These are phyloP conservation scores for Mastigias papua DNA, from an alignment of 30 jellyfish, hydroid and myxozoan species.

Conservation along the genomic window DNA sequence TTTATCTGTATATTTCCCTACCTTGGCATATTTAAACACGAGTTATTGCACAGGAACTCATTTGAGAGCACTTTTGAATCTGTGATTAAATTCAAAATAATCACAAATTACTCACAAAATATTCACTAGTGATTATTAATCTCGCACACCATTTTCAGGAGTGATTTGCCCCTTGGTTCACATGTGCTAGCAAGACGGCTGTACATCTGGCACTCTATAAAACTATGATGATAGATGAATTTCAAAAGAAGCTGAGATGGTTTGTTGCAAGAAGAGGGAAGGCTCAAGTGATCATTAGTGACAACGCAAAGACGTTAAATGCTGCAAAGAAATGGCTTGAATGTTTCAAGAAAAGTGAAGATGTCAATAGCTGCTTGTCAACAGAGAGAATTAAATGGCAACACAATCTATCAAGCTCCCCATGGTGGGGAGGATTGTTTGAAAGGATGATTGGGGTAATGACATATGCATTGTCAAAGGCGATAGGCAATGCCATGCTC, in stretches of 20 bases:
- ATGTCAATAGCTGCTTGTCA: constrained; percentile 31
- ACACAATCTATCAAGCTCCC: constrained; percentile 76
- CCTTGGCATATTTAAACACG: too few relatives aligned
- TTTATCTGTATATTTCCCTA: too few relatives aligned
- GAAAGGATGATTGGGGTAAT: constrained; percentile 60
- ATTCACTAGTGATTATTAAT: too few relatives aligned
- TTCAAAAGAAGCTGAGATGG: constrained; percentile 45
- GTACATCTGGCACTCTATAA: constrained; percentile 68
- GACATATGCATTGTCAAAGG: constrained; percentile 44
- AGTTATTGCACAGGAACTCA: too few relatives aligned
- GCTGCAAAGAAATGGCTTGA: constrained; percentile 39
- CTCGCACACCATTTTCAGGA: too few relatives aligned
- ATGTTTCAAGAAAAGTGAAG: constrained; percentile 20
- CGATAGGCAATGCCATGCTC: constrained; percentile 46
- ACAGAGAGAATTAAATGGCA: constrained; percentile 54
- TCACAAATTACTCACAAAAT: too few relatives aligned
- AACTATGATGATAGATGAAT: constrained; percentile 55
- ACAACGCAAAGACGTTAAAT: constrained; percentile 69
- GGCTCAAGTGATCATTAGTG: constrained; percentile 73
- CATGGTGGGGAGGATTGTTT: too few relatives aligned
- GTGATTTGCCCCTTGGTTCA: too few relatives aligned
- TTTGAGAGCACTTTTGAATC: too few relatives aligned
- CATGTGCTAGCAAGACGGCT: constrained; percentile 76
- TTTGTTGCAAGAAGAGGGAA: constrained; percentile 84
- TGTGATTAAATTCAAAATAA: too few relatives aligned